Evolutionary conservation across 1,140 invertebrate species (phyloP), one percentile per base, ranked within the genome.

Genomic region (Coenobita brevimanus): DNA sequence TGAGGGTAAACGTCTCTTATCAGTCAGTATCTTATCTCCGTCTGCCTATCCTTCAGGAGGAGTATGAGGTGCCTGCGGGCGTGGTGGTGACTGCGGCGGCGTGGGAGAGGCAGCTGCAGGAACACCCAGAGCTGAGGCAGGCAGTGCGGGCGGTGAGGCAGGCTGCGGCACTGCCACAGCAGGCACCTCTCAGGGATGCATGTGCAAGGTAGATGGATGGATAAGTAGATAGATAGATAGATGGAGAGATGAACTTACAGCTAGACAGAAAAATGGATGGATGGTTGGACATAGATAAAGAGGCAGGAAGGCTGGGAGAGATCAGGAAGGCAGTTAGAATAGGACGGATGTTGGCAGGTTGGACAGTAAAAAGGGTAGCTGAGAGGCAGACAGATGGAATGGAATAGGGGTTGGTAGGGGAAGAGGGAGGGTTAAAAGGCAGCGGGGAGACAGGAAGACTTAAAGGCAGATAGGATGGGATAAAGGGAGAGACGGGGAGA

Each of bases 41-140:
- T 50, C 6, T 50, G 17, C 27, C 41, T 21, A 15, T 0, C 46
- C 67, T 6, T 27, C 71, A 85, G 71, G 69, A 36, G 13, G 21
- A 54, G 36, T 85, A 62, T 57, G 82, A 85, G 57, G 82, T 85
- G n/a, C 82, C 82, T 17, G 15, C 36, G 2, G 82, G 82, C n/a
- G 38, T 85, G 15, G 82, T 85, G 36, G 36, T 85, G 64, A 85
- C 82, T 0, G 41, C 33, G 13, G 41, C 38, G 17, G 82, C 71
- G 1, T 85, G 82, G 82, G 10, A 17, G 36, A 8, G 15, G 21
- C 82, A 85, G 73, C 54, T 85, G 17, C 27, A 41, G 17, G 10
- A 33, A 3, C 60, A 2, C 54, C 30, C 50, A 6, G 71, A 85
- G 10, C 71, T 85, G 54, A 69, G 76, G 24, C 82, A 85, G 54